A percentile compares a stretch with the other conserved stretches of the same genome.
phyloP scores from a whole-genome alignment of 2,113 vertebrate species.

The Pseudorhombus dupliciocellatus region DNA sequence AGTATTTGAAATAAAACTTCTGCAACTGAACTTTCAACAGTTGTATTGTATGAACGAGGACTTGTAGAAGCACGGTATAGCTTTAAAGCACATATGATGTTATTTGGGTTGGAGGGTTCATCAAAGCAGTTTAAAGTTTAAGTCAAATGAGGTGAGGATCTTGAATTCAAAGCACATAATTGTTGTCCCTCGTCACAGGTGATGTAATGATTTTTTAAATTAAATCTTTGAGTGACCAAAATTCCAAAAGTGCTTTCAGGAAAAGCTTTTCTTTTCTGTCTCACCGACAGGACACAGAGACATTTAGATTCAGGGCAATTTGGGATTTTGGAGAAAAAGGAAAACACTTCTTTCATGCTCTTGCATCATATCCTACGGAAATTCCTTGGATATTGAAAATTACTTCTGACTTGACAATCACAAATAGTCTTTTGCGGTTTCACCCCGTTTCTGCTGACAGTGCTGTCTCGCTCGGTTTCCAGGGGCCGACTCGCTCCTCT shows the following conservation, averaged over 20 bases:
- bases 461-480: constrained; percentile 45
- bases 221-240: constrained; percentile 21
- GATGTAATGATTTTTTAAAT: constrained; percentile 20
- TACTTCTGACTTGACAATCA: constrained; percentile 41
- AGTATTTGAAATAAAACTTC: constrained; percentile 49
- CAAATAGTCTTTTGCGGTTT: constrained; percentile 55
- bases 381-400: constrained; percentile 35
- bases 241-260: constrained; percentile 1
- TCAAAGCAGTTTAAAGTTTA: not conserved
- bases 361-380: constrained; percentile 57
- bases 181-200: constrained; percentile 8
- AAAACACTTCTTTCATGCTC: constrained; percentile 47
- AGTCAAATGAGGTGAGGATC: not conserved
- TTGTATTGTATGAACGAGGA: constrained; percentile 17
- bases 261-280: not conserved
- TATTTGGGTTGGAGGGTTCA: not conserved
- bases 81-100: not conserved
- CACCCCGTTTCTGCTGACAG: constrained; percentile 66
- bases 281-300: not conserved
- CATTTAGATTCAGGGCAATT: not conserved
- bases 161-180: constrained; percentile 3
- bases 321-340: constrained; percentile 6
- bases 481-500: constrained; percentile 49
- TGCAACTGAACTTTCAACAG: constrained; percentile 51
- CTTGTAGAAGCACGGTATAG: not conserved